These are phyloP conservation scores for Erebia ligea DNA, from an alignment of 2,888 invertebrate genomes.

Conservation along the genomic window DNA sequence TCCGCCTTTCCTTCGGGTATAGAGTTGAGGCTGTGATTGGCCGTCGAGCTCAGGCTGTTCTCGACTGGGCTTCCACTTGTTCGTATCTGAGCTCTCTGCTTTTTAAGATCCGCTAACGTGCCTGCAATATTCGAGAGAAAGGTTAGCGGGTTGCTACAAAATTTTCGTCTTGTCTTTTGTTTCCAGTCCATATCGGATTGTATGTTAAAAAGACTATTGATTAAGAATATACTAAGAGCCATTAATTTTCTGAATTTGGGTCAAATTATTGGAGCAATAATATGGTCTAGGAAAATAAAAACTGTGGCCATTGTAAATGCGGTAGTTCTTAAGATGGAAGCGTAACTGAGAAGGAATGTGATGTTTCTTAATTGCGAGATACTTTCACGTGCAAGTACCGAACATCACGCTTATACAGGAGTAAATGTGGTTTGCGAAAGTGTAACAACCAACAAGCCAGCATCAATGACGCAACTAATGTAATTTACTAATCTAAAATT, in stretches of 20 bases:
- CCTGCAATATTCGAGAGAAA: slow-evolving; percentile 69
- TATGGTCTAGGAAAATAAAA: slow-evolving; percentile 26
- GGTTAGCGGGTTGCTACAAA: slow-evolving; percentile 1
- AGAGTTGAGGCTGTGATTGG: slow-evolving; percentile 74
- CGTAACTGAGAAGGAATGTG: slow-evolving; percentile 43
- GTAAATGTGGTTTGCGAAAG: slow-evolving; percentile 44
- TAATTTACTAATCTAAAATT: slow-evolving; percentile 32
- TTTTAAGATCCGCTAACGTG: slow-evolving; percentile 96
- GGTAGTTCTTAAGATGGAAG: slow-evolving; percentile 39
- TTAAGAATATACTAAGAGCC: neutral
- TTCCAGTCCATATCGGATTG: neutral
- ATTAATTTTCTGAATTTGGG: slow-evolving; percentile 15
- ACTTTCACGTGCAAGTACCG: slow-evolving; percentile 54
- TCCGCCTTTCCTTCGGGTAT: slow-evolving; percentile 71
- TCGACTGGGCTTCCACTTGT: slow-evolving; percentile 84
- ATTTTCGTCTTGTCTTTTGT: neutral
- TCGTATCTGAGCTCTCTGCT: slow-evolving; percentile 93
- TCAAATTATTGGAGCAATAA: slow-evolving; percentile 11
- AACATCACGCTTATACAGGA: slow-evolving; percentile 52
- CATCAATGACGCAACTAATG: slow-evolving; percentile 41
- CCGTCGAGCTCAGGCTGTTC: slow-evolving; percentile 68
- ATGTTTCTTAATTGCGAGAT: slow-evolving; percentile 51
- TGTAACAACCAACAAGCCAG: slow-evolving; percentile 46
- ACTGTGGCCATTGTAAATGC: slow-evolving; percentile 33
- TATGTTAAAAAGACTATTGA: neutral